phyloP scores from a whole-genome alignment of 2,797 vertebrate genomes.

The Steatocranus sp. region DNA sequence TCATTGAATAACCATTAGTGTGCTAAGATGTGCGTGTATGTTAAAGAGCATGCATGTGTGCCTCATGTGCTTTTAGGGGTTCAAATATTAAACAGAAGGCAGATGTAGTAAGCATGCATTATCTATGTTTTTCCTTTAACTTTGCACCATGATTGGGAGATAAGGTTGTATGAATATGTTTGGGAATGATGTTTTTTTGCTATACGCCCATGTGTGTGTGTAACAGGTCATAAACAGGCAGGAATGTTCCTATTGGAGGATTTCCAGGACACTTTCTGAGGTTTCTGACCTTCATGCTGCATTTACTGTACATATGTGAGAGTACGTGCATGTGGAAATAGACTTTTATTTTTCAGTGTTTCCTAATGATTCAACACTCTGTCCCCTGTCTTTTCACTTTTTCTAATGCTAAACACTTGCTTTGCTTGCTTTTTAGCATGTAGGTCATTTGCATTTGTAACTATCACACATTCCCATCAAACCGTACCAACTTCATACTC shows the following conservation, averaged over 20 bases:
- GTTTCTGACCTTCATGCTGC: constrained; percentile 65
- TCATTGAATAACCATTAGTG: constrained; percentile 26
- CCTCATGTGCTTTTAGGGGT: neutral
- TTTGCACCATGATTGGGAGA: constrained; percentile 18
- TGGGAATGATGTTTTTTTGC: constrained; percentile 39
- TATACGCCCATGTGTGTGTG: constrained; percentile 38
- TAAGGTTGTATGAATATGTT: constrained; percentile 49
- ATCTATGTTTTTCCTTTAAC: constrained; percentile 11
- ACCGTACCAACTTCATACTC: neutral
- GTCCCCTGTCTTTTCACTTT: neutral
- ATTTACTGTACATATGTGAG: constrained; percentile 48
- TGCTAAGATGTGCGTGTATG: neutral
- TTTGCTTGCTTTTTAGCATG: neutral
- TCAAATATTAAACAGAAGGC: constrained; percentile 27
- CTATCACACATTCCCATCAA: neutral
- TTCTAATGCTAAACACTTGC: constrained; percentile 13
- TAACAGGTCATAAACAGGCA: constrained; percentile 76
- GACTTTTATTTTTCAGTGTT: constrained; percentile 27
- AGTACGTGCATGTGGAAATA: constrained; percentile 13
- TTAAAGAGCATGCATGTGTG: neutral
- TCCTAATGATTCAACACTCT: constrained; percentile 40
- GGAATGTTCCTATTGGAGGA: constrained; percentile 75
- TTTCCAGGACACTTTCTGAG: constrained; percentile 64
- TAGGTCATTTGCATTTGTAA: constrained; percentile 2
- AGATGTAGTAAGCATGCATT: constrained; percentile 26